These are phyloP conservation scores for Trisateles emortualis DNA, from an alignment of 2,888 invertebrate species.

Conservation along the genomic window DNA sequence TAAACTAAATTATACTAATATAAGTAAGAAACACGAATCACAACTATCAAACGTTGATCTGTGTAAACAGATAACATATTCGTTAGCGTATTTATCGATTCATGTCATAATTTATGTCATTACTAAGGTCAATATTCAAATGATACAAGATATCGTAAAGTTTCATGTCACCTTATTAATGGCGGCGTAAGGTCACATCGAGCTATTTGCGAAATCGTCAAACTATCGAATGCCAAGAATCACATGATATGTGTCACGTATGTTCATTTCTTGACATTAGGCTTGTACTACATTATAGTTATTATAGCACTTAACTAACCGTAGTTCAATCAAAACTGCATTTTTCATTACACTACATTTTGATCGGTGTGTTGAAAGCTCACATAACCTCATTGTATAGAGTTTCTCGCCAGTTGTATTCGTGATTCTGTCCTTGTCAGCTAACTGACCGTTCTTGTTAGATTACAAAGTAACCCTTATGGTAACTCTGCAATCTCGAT, in stretches of 20 bases:
- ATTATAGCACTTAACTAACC: too few relatives aligned
- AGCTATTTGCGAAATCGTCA: constrained; percentile 53
- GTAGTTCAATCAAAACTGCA: too few relatives aligned
- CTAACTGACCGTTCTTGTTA: too few relatives aligned
- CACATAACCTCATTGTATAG: too few relatives aligned
- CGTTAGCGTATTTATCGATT: constrained; percentile 14
- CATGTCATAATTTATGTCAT: constrained; percentile 34
- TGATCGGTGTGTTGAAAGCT: too few relatives aligned
- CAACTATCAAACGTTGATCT: constrained; percentile 6
- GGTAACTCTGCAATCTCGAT: too few relatives aligned
- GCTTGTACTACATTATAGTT: not conserved
- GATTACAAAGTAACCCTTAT: too few relatives aligned
- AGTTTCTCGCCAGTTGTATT: too few relatives aligned
- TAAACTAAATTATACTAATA: too few relatives aligned
- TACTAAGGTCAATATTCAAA: constrained; percentile 49
- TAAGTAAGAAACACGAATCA: constrained; percentile 3
- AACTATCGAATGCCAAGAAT: not conserved
- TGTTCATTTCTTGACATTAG: not conserved
- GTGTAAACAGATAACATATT: constrained; percentile 18
- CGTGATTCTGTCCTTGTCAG: too few relatives aligned
- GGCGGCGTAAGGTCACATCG: constrained; percentile 51
- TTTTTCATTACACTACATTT: too few relatives aligned
- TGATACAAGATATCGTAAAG: constrained; percentile 30
- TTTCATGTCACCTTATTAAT: constrained; percentile 36
- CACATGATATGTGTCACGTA: not conserved